These are phyloP conservation scores for Minunthozetes semirufus DNA, from an alignment of 2,888 invertebrate genomes.

Conservation along the genomic window DNA sequence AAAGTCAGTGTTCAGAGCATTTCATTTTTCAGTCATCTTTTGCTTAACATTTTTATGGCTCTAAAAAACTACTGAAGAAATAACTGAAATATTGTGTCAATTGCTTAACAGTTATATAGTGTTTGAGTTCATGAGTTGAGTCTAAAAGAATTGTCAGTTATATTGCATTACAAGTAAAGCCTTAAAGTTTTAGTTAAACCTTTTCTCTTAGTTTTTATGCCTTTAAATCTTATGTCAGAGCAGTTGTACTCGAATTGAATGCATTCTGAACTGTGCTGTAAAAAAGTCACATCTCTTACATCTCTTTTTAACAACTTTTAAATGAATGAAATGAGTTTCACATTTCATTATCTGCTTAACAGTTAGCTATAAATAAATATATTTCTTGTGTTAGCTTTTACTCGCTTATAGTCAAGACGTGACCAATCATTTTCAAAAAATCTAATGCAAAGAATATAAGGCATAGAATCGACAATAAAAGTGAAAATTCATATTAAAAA, in stretches of 20 bases:
- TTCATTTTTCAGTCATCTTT: conserved; percentile 4
- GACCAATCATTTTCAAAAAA: not conserved
- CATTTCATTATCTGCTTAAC: conserved; percentile 11
- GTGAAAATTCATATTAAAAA: no score
- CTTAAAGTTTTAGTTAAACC: conserved; percentile 17
- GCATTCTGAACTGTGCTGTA: not conserved
- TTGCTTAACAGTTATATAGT: conserved; percentile 2
- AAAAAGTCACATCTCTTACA: not conserved
- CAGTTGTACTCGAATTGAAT: not conserved
- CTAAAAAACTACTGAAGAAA: not conserved
- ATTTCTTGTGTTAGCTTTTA: not conserved
- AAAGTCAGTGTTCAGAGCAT: not conserved
- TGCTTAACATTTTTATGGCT: not conserved
- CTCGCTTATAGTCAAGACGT: not conserved
- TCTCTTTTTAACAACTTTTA: not conserved
- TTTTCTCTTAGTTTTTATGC: not conserved
- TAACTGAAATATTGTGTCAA: conserved; percentile 13
- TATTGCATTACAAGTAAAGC: not conserved
- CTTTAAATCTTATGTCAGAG: not conserved
- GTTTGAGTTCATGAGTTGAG: not conserved
- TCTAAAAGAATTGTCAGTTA: conserved; percentile 1
- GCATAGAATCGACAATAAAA: no score
- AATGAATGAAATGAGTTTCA: conserved; percentile 10
- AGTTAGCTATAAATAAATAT: conserved; percentile 6
- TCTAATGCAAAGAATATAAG: not conserved